phyloP scores from a whole-genome alignment of 2,797 vertebrate species.

The Tarsius wallacei region DNA sequence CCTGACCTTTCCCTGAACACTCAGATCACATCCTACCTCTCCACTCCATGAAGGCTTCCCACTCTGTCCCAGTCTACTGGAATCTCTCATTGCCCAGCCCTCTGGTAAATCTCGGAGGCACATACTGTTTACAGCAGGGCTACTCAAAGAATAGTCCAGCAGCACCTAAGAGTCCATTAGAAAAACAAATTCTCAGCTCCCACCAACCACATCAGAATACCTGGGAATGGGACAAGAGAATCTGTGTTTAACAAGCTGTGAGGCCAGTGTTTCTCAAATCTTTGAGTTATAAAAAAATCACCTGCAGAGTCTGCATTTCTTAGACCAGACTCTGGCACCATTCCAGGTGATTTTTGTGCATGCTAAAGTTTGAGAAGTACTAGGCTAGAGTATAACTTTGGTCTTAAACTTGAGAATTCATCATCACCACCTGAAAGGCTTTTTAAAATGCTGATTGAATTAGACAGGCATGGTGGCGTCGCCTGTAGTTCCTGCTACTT shows the following conservation, averaged over 20 bases:
- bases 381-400: not conserved
- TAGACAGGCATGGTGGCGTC: too few relatives aligned
- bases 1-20: not conserved
- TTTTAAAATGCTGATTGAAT: not conserved
- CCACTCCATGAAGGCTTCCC: not conserved
- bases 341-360: not conserved
- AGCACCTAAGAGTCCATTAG: not conserved
- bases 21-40: not conserved
- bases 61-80: not conserved
- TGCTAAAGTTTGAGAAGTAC: not conserved
- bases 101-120: not conserved
- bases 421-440: not conserved
- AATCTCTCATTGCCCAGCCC: not conserved
- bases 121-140: not conserved
- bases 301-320: not conserved
- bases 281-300: not conserved
- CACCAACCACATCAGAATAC: not conserved
- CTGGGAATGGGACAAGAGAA: not conserved
- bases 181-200: not conserved
- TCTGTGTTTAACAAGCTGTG: not conserved
- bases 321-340: not conserved
- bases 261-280: not conserved
- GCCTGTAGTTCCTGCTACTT: too few relatives aligned
- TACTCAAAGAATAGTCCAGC: not conserved
- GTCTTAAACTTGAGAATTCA: not conserved